Conservation (phyloP, 2,113 vertebrate genomes). For the Rutilus rutilus region DNA sequence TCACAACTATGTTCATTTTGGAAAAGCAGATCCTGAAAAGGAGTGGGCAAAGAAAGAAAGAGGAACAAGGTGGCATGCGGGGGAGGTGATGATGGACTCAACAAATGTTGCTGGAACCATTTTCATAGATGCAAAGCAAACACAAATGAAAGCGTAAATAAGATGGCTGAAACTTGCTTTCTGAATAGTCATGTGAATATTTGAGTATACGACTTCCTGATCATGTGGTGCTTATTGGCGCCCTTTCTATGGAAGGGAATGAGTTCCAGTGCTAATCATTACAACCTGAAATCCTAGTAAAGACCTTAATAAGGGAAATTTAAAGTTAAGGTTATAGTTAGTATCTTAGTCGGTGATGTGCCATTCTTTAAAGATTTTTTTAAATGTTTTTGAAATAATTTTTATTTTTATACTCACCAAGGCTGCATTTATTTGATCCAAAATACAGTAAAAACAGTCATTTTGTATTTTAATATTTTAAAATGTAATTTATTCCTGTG, state of each 20-base stretch:
- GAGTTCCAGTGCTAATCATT: not conserved
- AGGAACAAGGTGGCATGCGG: slow-evolving; percentile 20
- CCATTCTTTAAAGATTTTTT: not conserved
- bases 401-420: not conserved
- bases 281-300: not conserved
- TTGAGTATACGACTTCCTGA: not conserved
- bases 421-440: not conserved
- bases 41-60: slow-evolving; percentile 6
- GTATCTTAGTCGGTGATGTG: not conserved
- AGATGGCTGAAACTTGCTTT: not conserved
- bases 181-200: not conserved
- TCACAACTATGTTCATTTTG: slow-evolving; percentile 4
- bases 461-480: not conserved
- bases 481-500: not conserved
- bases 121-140: slow-evolving; percentile 17
- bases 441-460: not conserved
- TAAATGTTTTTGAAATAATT: not conserved
- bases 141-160: not conserved
- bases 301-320: not conserved
- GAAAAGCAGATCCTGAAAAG: slow-evolving; percentile 13
- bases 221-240: not conserved
- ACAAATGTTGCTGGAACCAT: slow-evolving; percentile 19
- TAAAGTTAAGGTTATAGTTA: not conserved
- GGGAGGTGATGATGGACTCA: slow-evolving; percentile 25
- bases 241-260: not conserved